Conservation (phyloP, 2,113 vertebrate genomes). For the Greenwoodochromis staneri region DNA sequence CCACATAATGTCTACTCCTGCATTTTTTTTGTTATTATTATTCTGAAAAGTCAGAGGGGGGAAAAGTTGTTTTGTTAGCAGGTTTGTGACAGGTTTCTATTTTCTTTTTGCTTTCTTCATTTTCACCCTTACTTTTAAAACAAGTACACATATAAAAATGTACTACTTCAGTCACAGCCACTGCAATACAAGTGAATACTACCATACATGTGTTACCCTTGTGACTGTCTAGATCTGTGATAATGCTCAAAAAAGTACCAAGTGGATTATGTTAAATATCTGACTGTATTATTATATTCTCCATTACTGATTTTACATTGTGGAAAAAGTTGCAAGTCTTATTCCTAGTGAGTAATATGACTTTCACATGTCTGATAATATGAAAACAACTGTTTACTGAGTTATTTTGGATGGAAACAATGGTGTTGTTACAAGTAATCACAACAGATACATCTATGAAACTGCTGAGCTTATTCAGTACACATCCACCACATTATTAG, state of each 20-base stretch:
- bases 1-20: not conserved
- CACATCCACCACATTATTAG: not conserved
- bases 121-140: not conserved
- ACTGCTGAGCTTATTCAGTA: not conserved
- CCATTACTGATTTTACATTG: not conserved
- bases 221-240: not conserved
- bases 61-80: not conserved
- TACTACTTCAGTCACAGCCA: not conserved
- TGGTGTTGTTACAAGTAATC: not conserved
- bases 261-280: not conserved
- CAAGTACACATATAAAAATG: not conserved
- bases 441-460: not conserved
- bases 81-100: not conserved
- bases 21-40: not conserved
- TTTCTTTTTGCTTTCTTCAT: not conserved
- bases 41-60: not conserved
- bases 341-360: not conserved
- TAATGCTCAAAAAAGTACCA: not conserved
- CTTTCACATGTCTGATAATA: not conserved
- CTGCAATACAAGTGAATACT: not conserved
- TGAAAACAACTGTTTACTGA: not conserved
- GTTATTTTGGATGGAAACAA: not conserved
- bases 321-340: not conserved
- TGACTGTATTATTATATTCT: not conserved
- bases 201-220: not conserved